phyloP scores from a whole-genome alignment of 2,797 vertebrate species.

The Siniperca undulata region DNA sequence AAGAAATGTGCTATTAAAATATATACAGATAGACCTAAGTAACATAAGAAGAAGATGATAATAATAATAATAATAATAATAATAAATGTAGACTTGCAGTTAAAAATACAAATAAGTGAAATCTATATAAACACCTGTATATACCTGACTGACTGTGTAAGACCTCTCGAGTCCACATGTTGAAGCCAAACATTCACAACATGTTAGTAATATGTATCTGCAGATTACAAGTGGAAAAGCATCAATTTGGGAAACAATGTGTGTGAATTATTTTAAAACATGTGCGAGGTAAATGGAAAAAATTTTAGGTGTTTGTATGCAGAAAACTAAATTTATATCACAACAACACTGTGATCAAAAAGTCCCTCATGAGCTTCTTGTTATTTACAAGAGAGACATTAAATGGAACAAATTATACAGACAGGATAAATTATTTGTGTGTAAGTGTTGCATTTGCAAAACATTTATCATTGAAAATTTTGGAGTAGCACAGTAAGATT shows the following conservation, averaged over 20 bases:
- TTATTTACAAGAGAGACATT: constrained; percentile 29
- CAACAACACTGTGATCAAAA: not conserved
- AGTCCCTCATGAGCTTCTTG: not conserved
- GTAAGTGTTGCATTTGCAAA: not conserved
- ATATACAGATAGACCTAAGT: no score
- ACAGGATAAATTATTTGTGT: not conserved
- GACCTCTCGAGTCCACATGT: not conserved
- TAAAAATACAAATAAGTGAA: no score
- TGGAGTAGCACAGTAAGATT: not conserved
- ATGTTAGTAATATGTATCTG: not conserved
- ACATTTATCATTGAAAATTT: not conserved
- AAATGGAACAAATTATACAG: not conserved
- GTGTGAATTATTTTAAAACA: not conserved
- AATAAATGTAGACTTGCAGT: no score
- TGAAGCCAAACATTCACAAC: constrained; percentile 24
- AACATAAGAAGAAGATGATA: no score
- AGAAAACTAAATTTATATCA: not conserved
- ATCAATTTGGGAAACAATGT: constrained; percentile 1
- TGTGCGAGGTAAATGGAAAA: not conserved
- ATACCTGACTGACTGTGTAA: not conserved
- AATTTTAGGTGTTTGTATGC: not conserved
- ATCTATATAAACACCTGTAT: no score
- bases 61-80: no score
- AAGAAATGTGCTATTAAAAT: no score
- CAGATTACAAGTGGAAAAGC: constrained; percentile 10